Percentiles rank a stretch among this genome's conserved stretches.
Evolutionary conservation across 2,113 vertebrate genomes (phyloP).

Genomic region (Pteruthius melanotis): DNA sequence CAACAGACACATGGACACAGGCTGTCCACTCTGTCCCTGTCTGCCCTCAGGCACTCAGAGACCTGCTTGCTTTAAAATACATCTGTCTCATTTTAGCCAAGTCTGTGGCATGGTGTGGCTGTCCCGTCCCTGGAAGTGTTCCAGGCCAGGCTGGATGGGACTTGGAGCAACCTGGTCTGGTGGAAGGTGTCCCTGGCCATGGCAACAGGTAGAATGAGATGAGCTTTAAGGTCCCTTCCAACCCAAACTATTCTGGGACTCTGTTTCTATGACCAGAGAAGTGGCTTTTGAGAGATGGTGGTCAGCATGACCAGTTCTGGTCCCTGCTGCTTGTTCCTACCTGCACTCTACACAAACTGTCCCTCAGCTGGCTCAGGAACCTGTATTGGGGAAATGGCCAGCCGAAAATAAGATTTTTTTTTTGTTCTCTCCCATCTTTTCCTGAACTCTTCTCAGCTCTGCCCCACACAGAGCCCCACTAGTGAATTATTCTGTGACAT

Average conservation of each 20-base stretch:
- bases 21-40: too few relatives aligned
- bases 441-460: background rate
- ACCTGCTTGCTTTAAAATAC: background rate
- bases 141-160: background rate
- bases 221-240: background rate
- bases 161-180: background rate
- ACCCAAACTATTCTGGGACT: background rate
- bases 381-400: background rate
- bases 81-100: background rate
- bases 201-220: background rate
- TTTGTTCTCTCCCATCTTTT: background rate
- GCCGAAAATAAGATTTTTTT: background rate
- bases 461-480: background rate
- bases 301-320: background rate
- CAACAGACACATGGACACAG: rapidly evolving
- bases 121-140: background rate
- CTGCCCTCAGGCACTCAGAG: background rate
- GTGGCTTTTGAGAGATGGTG: background rate
- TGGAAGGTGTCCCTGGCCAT: background rate
- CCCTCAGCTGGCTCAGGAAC: background rate
- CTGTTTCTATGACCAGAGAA: background rate
- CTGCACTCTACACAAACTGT: background rate
- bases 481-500: background rate
- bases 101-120: background rate
- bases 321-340: background rate